phyloP scores from a whole-genome alignment of 2,888 invertebrate genomes.

The Trachelus stipa region DNA sequence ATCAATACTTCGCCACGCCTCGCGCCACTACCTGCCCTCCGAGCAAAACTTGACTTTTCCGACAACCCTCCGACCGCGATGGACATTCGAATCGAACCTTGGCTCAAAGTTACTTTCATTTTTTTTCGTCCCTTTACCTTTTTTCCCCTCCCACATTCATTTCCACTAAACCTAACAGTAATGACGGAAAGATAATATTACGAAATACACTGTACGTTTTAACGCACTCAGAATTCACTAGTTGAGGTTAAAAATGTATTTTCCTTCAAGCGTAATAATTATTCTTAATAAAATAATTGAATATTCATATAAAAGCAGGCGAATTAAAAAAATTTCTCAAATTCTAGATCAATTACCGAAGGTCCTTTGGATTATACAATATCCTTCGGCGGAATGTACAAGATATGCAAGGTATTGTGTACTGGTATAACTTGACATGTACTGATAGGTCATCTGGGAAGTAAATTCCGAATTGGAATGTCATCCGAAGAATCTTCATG shows the following conservation, averaged over 20 bases:
- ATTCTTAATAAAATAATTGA: background rate
- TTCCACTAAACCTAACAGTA: background rate
- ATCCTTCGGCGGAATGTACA: background rate
- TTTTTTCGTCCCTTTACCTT: background rate
- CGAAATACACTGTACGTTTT: background rate
- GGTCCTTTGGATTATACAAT: background rate
- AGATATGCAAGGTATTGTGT: background rate
- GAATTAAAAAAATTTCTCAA: background rate
- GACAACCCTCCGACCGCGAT: slow-evolving; percentile 23
- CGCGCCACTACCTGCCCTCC: slow-evolving; percentile 52
- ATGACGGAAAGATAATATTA: background rate
- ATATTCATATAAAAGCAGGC: background rate
- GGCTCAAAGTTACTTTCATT: background rate
- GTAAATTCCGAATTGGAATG: background rate
- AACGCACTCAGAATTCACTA: background rate
- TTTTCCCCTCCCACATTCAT: background rate
- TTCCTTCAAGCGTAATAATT: background rate
- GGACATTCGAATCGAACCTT: background rate
- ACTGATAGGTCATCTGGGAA: background rate
- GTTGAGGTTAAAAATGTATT: background rate
- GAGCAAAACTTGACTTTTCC: slow-evolving; percentile 45
- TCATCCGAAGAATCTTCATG: background rate
- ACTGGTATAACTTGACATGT: background rate
- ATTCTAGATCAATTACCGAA: background rate
- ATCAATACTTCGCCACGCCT: slow-evolving; percentile 66